Evolutionary conservation across 2,113 vertebrate genomes (phyloP).

Genomic region (rat (Rattus norvegicus)): DNA sequence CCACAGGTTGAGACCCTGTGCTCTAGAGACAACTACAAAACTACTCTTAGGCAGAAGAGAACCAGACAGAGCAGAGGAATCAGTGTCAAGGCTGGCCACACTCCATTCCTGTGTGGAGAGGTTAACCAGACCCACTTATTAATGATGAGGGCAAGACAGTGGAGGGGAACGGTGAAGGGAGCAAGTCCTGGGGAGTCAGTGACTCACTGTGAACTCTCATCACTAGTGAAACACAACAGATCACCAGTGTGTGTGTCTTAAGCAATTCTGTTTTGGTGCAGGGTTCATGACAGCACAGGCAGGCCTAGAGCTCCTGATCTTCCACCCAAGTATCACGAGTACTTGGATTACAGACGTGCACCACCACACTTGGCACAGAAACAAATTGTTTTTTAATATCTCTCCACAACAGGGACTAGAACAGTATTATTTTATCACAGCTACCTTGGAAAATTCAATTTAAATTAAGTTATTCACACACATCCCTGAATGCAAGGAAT

Average conservation of each 20-base stretch:
- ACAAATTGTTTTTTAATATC: slow-evolving; percentile 12
- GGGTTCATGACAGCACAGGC: background rate
- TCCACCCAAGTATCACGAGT: background rate
- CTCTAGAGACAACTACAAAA: background rate
- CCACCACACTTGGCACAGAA: background rate
- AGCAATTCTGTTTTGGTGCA: background rate
- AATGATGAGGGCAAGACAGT: background rate
- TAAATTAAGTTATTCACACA: slow-evolving; percentile 63
- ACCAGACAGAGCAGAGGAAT: background rate
- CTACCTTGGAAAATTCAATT: slow-evolving; percentile 56
- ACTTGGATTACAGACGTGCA: background rate
- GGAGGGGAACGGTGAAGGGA: background rate
- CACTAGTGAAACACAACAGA: slow-evolving; percentile 26
- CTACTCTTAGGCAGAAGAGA: background rate
- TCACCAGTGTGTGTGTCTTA: background rate
- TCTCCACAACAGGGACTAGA: background rate
- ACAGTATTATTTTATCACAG: slow-evolving; percentile 40
- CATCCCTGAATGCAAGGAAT: slow-evolving; percentile 49
- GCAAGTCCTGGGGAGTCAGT: background rate
- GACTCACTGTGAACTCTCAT: background rate
- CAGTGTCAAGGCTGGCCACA: background rate
- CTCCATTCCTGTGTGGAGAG: background rate
- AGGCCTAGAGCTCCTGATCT: background rate
- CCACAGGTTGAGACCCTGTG: background rate
- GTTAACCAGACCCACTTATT: background rate